Conservation (phyloP, 2,797 vertebrate species). For the Bradypodion pumilum region DNA sequence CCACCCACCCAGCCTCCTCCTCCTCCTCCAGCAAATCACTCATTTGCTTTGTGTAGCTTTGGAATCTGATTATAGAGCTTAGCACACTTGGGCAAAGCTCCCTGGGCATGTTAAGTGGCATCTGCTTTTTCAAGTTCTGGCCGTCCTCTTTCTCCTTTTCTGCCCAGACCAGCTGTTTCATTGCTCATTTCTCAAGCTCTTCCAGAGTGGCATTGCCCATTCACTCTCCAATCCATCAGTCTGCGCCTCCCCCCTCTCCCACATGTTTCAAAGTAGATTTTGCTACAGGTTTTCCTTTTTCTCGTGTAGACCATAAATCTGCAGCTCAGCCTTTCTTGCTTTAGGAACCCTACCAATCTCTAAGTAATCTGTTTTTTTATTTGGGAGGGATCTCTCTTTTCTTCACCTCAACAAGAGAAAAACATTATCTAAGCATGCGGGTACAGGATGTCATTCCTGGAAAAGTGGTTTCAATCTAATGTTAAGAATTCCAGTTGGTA, state of each 20-base stretch:
- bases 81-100: slow-evolving; percentile 8
- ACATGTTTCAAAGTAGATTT: slow-evolving; percentile 25
- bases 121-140: not conserved
- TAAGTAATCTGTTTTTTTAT: slow-evolving; percentile 17
- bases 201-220: not conserved
- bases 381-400: slow-evolving; percentile 11
- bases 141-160: not conserved
- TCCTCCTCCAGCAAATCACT: not conserved
- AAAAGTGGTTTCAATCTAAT: not conserved
- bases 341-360: not conserved
- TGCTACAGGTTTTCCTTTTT: slow-evolving; percentile 30
- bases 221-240: not conserved
- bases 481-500: not conserved
- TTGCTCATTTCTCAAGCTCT: not conserved
- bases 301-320: slow-evolving; percentile 15
- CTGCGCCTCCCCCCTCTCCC: slow-evolving; percentile 17
- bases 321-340: slow-evolving; percentile 17
- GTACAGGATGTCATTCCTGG: not conserved
- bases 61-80: slow-evolving; percentile 14
- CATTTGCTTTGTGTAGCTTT: not conserved
- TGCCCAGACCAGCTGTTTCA: slow-evolving; percentile 4
- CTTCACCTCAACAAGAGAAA: not conserved
- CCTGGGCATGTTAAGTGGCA: slow-evolving; percentile 20
- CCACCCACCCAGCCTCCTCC: too few relatives aligned
- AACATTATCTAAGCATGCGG: too few relatives aligned